Evolutionary conservation across 1,140 invertebrate species (phyloP).

Genomic region (Pectinophora gossypiella): DNA sequence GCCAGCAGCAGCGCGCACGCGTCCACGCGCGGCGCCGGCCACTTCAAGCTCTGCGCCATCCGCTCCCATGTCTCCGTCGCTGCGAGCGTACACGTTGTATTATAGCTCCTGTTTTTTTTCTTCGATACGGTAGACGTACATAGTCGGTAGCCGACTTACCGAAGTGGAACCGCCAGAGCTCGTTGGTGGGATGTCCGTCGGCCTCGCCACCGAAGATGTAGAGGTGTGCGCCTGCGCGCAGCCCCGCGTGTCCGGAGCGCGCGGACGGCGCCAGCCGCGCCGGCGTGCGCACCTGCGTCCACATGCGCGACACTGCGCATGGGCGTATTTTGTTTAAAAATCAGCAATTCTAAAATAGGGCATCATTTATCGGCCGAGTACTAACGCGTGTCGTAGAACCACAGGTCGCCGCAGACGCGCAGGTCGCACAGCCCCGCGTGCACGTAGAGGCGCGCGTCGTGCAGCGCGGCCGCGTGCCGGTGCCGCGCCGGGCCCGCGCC

Average conservation of each 20-base stretch:
- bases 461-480: slow-evolving; percentile 89
- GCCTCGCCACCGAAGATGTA: slow-evolving; percentile 90
- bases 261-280: slow-evolving; percentile 83
- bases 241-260: slow-evolving; percentile 88
- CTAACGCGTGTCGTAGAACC: slow-evolving; percentile 84
- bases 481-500: slow-evolving; percentile 82
- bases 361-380: no score
- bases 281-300: slow-evolving; percentile 81
- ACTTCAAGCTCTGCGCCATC: slow-evolving; percentile 79
- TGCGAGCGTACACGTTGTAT: slow-evolving; percentile 37
- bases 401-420: slow-evolving; percentile 87
- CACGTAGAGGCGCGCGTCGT: slow-evolving; percentile 88
- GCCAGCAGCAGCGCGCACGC: slow-evolving; percentile 55
- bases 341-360: no score
- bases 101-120: not conserved
- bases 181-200: slow-evolving; percentile 83
- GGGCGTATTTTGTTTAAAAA: no score
- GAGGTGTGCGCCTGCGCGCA: slow-evolving; percentile 87
- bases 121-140: not conserved
- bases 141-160: slow-evolving; percentile 70
- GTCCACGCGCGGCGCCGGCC: slow-evolving; percentile 81
- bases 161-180: slow-evolving; percentile 92
- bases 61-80: slow-evolving; percentile 87
- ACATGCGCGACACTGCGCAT: slow-evolving; percentile 78
- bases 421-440: slow-evolving; percentile 94